Base-by-base conservation (phyloP, 1,140 invertebrate genomes). In the Drosophila melanogaster region DNA sequence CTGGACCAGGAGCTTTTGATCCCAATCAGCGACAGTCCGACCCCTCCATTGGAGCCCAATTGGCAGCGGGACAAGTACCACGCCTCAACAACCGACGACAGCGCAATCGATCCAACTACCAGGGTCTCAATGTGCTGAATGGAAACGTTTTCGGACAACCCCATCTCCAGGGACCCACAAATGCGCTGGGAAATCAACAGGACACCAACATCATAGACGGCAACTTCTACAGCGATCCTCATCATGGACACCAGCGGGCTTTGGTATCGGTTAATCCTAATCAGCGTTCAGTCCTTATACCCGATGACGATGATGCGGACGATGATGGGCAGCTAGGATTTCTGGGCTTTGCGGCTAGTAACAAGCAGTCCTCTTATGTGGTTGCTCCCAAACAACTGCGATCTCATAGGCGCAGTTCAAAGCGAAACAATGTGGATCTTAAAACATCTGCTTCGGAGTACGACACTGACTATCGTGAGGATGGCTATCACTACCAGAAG, bases 151-250 rank as follows among this genome's bases (percentile, higher is more conserved):
- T 80, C 47, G 84, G 84, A 0, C 84, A 80, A n/a, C 84, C 84
- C 0, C 49, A 71, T 11, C 37, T 89, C 3, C 84, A 77, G 38
- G 83, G 84, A 12, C 84, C 84, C 0, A 51, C 54, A 0, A 71
- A 65, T 22, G 47, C 44, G 0, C 22, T 77, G n/a, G 84, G 84
- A 11, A 89, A 89, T 41, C 85, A 77, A 4, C 84, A 89, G 72
- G 84, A 89, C 35, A 83, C 77, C 2, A 89, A 89, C 15, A 89
- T 89, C 6, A 89, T 89, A 14, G 84, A 89, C 22, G 84, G 84
- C 22, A 83, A 79, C 50, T 89, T 89, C 64, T 87, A 89, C 26
- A 83, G 79, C 8, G 44, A 65, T 46, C 59, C 76, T 0, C 71
- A 75, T 62, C 59, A 65, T 53, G 59, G 71, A 0, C 58, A 69